These are phyloP conservation scores for Haplotaxodon microlepis DNA, from an alignment of 2,113 vertebrate species.

Conservation along the genomic window DNA sequence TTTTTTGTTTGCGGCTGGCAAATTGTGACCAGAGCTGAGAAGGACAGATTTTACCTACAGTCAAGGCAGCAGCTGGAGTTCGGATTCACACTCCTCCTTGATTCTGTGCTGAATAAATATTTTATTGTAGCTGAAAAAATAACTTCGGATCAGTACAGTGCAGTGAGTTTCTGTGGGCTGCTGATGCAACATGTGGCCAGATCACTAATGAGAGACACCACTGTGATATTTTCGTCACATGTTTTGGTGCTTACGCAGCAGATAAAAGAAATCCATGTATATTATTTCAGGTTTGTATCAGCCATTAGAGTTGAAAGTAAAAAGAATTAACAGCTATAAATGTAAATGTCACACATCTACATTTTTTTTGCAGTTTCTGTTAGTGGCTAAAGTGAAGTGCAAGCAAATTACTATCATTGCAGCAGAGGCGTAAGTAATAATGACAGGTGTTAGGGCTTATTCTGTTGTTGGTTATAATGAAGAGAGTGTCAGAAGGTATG, in stretches of 20 bases:
- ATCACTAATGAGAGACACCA: slow-evolving; percentile 2
- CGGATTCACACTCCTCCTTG: background rate
- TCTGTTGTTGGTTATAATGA: background rate
- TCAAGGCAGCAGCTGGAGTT: background rate
- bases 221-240: background rate
- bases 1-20: background rate
- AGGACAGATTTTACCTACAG: background rate
- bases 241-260: background rate
- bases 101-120: background rate
- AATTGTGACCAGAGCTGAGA: background rate
- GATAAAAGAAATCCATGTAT: background rate
- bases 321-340: background rate
- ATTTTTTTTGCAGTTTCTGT: background rate
- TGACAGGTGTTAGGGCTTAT: background rate
- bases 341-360: slow-evolving; percentile 1
- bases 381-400: background rate
- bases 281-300: background rate
- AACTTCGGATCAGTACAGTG: background rate
- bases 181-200: background rate
- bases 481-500: background rate
- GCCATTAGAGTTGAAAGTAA: background rate
- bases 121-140: background rate
- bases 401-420: background rate
- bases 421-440: background rate
- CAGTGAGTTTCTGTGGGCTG: background rate